A percentile compares a stretch with the other conserved stretches of the same genome.
Evolutionary conservation across 2,888 invertebrate genomes (phyloP).

Genomic region (Meandrusa payeni): DNA sequence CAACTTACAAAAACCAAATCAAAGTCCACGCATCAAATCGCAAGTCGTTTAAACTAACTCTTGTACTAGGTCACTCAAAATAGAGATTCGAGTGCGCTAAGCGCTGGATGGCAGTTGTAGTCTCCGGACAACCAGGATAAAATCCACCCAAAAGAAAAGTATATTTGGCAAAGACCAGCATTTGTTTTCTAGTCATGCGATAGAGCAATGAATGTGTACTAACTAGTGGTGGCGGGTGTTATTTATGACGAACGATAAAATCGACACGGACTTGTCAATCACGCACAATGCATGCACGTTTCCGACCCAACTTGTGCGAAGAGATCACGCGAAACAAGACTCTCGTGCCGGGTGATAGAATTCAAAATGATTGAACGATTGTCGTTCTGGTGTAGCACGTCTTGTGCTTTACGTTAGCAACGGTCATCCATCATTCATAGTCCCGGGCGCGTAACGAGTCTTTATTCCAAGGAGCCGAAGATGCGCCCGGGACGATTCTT

Average conservation of each 20-base stretch:
- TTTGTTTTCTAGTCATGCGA: slow-evolving; percentile 29
- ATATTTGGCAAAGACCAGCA: no score
- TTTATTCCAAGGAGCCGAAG: slow-evolving; percentile 58
- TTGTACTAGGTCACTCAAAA: no score
- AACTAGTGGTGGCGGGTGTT: slow-evolving; percentile 74
- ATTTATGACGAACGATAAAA: slow-evolving; percentile 73
- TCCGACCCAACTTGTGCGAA: slow-evolving; percentile 44
- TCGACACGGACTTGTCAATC: slow-evolving; percentile 78
- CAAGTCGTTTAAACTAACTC: no score
- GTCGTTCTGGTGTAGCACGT: slow-evolving; percentile 42
- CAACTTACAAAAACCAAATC: no score
- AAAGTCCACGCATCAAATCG: no score
- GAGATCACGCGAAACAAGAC: slow-evolving; percentile 37
- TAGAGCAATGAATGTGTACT: slow-evolving; percentile 66
- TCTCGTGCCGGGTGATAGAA: slow-evolving; percentile 41
- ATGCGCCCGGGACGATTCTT: slow-evolving; percentile 58
- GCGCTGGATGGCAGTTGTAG: no score
- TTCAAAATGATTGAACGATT: slow-evolving; percentile 19
- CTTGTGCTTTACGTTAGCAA: slow-evolving; percentile 61
- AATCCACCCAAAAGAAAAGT: no score
- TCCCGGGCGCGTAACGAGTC: slow-evolving; percentile 72
- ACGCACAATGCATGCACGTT: slow-evolving; percentile 46
- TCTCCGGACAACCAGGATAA: no score
- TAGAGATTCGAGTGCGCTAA: no score
- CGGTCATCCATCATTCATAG: slow-evolving; percentile 73